Conservation (phyloP, 2,888 invertebrate species). For the Crepidodera aurea region DNA sequence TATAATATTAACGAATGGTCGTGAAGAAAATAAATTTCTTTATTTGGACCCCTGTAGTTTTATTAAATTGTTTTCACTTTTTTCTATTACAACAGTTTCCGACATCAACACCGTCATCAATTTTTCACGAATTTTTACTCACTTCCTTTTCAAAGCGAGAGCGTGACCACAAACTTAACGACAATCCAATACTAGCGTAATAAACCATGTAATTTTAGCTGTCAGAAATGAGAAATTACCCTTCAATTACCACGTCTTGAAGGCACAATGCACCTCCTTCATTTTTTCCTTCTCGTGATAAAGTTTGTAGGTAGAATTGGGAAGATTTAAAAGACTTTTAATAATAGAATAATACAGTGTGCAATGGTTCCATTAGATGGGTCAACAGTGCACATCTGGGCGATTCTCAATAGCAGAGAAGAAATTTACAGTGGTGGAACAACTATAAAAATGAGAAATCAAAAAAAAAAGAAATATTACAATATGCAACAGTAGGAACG, state of each 20-base stretch:
- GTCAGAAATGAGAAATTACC: slow-evolving; percentile 24
- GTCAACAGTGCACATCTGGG: slow-evolving; percentile 55
- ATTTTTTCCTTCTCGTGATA: not conserved
- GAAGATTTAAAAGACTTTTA: slow-evolving; percentile 48
- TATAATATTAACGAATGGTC: too few relatives aligned
- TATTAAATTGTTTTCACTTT: too few relatives aligned
- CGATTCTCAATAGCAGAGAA: slow-evolving; percentile 46
- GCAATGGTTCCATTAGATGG: slow-evolving; percentile 56
- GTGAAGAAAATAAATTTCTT: too few relatives aligned
- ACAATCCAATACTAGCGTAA: slow-evolving; percentile 14
- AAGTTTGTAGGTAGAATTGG: slow-evolving; percentile 39
- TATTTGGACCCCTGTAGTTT: too few relatives aligned
- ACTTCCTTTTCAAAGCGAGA: not conserved
- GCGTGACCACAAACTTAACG: slow-evolving; percentile 13
- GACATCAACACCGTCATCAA: not conserved
- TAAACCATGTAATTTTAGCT: slow-evolving; percentile 22
- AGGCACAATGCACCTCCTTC: slow-evolving; percentile 13
- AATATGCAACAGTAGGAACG: too few relatives aligned
- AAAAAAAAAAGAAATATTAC: too few relatives aligned
- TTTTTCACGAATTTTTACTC: not conserved
- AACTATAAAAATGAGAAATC: too few relatives aligned
- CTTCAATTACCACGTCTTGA: slow-evolving; percentile 18
- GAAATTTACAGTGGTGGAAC: not conserved
- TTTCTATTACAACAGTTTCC: not conserved
- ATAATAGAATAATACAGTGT: slow-evolving; percentile 50